phyloP scores from a whole-genome alignment of 2,113 vertebrate genomes.

The Thymallus thymallus region DNA sequence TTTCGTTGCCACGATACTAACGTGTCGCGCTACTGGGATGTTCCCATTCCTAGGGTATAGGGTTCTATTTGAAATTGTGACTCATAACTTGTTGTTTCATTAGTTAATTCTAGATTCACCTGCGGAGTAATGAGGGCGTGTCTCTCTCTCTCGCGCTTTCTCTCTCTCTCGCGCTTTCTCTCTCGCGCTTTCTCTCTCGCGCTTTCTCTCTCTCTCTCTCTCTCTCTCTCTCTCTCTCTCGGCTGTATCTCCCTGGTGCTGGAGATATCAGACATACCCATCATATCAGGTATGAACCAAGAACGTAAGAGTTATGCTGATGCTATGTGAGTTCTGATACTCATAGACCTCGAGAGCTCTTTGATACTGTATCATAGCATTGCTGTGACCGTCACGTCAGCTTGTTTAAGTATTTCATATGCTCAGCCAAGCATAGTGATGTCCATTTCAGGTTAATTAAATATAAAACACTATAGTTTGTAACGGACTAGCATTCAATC shows the following conservation, averaged over 20 bases:
- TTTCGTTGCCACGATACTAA: too few relatives aligned
- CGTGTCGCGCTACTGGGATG: too few relatives aligned
- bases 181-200: too few relatives aligned
- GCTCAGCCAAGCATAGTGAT: too few relatives aligned
- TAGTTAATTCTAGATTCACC: conserved; percentile 3
- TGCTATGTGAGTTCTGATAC: neutral
- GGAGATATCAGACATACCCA: neutral
- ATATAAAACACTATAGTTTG: too few relatives aligned
- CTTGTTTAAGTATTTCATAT: neutral
- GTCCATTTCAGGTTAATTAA: too few relatives aligned
- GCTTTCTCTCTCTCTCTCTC: too few relatives aligned
- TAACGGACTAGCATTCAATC: neutral
- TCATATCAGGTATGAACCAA: neutral
- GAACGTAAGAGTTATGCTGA: neutral
- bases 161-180: too few relatives aligned
- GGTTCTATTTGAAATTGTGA: too few relatives aligned
- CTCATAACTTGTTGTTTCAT: neutral
- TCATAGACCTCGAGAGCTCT: neutral
- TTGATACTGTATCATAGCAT: neutral
- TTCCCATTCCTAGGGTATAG: too few relatives aligned
- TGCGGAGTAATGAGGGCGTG: neutral
- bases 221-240: too few relatives aligned
- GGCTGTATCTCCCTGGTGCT: neutral
- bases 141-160: too few relatives aligned
- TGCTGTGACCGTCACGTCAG: neutral